Evolutionary conservation across 2,797 vertebrate species (phyloP), one percentile per base, ranked within the genome.

Genomic region (Margarornis squamiger): DNA sequence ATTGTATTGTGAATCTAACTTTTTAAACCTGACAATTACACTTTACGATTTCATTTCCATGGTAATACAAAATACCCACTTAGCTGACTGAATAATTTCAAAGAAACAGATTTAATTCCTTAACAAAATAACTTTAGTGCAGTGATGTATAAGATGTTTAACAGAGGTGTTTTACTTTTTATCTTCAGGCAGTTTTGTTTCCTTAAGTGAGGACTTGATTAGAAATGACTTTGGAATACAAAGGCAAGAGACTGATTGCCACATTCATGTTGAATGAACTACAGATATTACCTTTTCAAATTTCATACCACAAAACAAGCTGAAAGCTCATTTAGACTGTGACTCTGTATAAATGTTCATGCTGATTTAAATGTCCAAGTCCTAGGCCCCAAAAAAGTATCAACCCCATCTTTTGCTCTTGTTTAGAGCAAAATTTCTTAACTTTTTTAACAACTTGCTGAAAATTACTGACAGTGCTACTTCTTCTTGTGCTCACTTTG

Each of bases 21-120:
- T 91, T 74, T 92, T 74, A 90, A 87, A 92, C 45, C 71, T 77
- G 70, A 83, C 77, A 96, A 81, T 87, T 90, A 77, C 41, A 77
- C 38, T 81, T 90, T 86, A 94, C 3, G 1, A 93, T 86, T 94
- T 94, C 59, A 93, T 89, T 92, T 86, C 73, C 73, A 48, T 34
- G 46, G 67, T 39, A 93, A 87, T 90, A 79, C 17, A 90, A 92
- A 76, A 58, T 73, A 89, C 51, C 80, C 52, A 26, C 63, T 78
- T 82, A 63, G 23, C 67, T 83, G 90, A 90, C 77, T 85, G 68
- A 94, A 89, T 80, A 49, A 58, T 78, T 90, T 74, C 22, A 77
- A 80, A 88, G 63, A 85, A 93, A 88, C 30, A 65, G 36, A 79
- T 87, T 81, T 73, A 90, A 92, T 72, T 84, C 61, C 61, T 87